Evolutionary conservation across 1,140 invertebrate species (phyloP), one percentile per base, ranked within the genome.

Genomic region (Lepeophtheirus salmonis): DNA sequence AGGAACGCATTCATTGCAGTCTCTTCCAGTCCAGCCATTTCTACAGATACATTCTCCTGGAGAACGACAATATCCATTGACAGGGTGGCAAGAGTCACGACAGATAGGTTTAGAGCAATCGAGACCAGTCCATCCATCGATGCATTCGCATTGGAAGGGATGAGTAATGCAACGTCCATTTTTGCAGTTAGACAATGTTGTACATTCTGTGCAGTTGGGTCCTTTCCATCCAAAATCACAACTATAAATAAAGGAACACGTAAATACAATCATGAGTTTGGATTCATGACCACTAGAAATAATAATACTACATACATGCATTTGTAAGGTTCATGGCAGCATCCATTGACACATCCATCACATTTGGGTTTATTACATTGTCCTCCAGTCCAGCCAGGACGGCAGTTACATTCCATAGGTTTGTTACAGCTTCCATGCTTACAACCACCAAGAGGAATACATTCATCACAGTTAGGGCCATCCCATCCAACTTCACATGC

Each of bases 41-140:
- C 74, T 64, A 66, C 75, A 76, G 53, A 68, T 64, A 63, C 75
- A 76, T 57, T 72, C 68, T 71, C 72, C 74, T 0, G 74, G 74
- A 21, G 66, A 30, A 1, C 24, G 49, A 62, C 69, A 70, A 50
- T 54, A 20, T 16, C 55, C 21, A 17, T 56, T 65, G 10, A 70
- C 69, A 61, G 71, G 61, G 20, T 63, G 57, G 54, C 69, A 70
- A 21, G 66, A 67, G 1, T 66, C 67, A 60, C 69, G 68, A 4
- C 66, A 64, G 4, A 57, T 68, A 75, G 74, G 69, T 68, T 72
- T 68, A 63, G 74, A 74, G 65, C 75, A 76, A 63, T 70, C 70
- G 13, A 71, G 67, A 26, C 73, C 74, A 41, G 69, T 71, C 75
- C 75, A 76, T 63, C 73, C 74, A 10, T 69, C 64, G 26, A 74